Conservation (phyloP, 1,140 invertebrate species). For the Trichonephila clavata region DNA sequence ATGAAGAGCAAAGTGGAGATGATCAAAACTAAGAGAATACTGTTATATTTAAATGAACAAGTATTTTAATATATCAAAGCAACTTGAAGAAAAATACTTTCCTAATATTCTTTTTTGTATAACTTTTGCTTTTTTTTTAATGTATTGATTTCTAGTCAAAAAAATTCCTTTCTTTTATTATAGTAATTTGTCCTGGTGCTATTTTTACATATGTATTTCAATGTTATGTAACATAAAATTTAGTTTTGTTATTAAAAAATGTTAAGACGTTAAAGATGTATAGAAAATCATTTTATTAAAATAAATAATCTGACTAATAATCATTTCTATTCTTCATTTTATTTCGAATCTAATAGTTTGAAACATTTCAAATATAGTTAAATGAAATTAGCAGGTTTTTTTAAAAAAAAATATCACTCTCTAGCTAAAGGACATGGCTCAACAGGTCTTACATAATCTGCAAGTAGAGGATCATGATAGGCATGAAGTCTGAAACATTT, state of each 20-base stretch:
- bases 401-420: conserved; percentile 17
- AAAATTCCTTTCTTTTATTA: background rate
- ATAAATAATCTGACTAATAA: background rate
- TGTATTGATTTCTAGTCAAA: background rate
- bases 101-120: background rate
- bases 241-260: too few relatives aligned
- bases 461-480: conserved; percentile 88
- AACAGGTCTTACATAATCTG: conserved; percentile 86
- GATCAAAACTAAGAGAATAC: background rate
- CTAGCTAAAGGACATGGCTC: conserved; percentile 82
- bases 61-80: too few relatives aligned
- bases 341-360: background rate
- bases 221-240: background rate
- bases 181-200: background rate
- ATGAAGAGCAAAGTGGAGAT: background rate
- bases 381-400: background rate
- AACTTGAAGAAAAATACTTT: too few relatives aligned
- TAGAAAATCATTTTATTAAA: conserved; percentile 1
- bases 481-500: conserved; percentile 84
- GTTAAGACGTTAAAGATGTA: too few relatives aligned
- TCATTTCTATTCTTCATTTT: background rate
- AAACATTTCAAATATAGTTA: background rate
- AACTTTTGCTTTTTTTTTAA: background rate
- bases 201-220: background rate
- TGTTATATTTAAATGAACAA: too few relatives aligned